Evolutionary conservation across 2,888 invertebrate genomes (phyloP).

Genomic region (Leucophenga montana): DNA sequence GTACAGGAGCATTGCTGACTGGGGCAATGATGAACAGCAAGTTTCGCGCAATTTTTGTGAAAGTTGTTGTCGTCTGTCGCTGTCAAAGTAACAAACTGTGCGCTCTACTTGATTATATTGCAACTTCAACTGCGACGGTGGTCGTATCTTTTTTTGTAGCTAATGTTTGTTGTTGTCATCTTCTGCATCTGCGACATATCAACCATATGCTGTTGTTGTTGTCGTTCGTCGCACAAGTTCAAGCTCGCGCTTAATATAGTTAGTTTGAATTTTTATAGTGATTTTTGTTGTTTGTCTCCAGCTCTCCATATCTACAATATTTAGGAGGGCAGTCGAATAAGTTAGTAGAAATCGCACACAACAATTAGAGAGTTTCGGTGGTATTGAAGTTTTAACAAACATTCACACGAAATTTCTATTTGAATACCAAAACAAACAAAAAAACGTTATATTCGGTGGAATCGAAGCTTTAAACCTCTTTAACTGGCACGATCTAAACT

Average conservation of each 20-base stretch:
- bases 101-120: too few relatives aligned
- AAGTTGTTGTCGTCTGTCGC: slow-evolving; percentile 32
- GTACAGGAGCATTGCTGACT: too few relatives aligned
- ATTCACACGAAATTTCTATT: too few relatives aligned
- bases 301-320: too few relatives aligned
- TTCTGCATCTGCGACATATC: not conserved
- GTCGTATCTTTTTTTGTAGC: not conserved
- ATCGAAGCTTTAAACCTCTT: too few relatives aligned
- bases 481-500: too few relatives aligned
- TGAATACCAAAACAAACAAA: too few relatives aligned
- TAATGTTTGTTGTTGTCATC: slow-evolving; percentile 14
- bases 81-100: not conserved
- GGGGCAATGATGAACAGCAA: slow-evolving; percentile 42
- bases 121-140: not conserved
- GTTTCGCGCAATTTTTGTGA: slow-evolving; percentile 59
- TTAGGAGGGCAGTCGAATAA: too few relatives aligned
- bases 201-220: not conserved
- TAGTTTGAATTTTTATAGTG: not conserved
- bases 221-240: not conserved
- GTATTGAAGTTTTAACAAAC: not conserved
- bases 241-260: slow-evolving; percentile 7
- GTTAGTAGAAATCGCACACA: too few relatives aligned
- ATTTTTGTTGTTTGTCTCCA: too few relatives aligned
- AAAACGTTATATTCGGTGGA: too few relatives aligned
- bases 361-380: not conserved